Evolutionary conservation across 2,888 invertebrate genomes (phyloP).

Genomic region (Limulus polyphemus): DNA sequence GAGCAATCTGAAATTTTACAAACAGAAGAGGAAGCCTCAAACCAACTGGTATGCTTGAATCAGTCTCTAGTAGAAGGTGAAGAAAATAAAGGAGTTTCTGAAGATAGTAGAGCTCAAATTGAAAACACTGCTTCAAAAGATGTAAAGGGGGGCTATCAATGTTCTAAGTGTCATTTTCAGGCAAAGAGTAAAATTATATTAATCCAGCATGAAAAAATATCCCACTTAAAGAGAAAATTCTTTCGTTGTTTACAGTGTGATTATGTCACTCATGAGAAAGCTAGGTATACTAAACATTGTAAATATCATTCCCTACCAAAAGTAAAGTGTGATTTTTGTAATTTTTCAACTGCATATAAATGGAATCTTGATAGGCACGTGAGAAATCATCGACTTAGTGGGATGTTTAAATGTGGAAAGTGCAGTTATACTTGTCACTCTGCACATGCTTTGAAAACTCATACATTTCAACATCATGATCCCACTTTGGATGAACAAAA

Average conservation of each 20-base stretch:
- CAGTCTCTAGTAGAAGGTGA: no score
- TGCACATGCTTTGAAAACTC: slow-evolving; percentile 21
- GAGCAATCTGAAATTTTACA: no score
- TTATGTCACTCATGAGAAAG: slow-evolving; percentile 79
- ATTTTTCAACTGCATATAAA: slow-evolving; percentile 76
- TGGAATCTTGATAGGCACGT: slow-evolving; percentile 90
- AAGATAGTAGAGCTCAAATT: no score
- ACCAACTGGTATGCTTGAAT: no score
- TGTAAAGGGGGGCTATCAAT: slow-evolving; percentile 33
- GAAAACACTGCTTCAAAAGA: no score
- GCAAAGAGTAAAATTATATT: slow-evolving; percentile 52
- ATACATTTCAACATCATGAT: slow-evolving; percentile 22
- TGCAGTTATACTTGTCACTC: slow-evolving; percentile 22
- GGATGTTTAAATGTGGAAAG: slow-evolving; percentile 19
- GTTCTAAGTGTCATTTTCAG: slow-evolving; percentile 56
- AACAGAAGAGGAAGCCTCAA: no score
- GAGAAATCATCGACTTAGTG: slow-evolving; percentile 54
- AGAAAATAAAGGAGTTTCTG: no score
- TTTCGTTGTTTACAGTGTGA: slow-evolving; percentile 82
- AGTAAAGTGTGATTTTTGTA: slow-evolving; percentile 86
- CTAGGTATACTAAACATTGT: slow-evolving; percentile 79
- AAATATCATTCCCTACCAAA: slow-evolving; percentile 55
- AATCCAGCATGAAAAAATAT: slow-evolving; percentile 55
- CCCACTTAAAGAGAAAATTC: slow-evolving; percentile 63
- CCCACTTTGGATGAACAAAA: not conserved